Percentiles rank a stretch among this genome's conserved stretches.
Conservation (phyloP, 2,888 invertebrate species). For the Stenchaetothrips biformis region DNA sequence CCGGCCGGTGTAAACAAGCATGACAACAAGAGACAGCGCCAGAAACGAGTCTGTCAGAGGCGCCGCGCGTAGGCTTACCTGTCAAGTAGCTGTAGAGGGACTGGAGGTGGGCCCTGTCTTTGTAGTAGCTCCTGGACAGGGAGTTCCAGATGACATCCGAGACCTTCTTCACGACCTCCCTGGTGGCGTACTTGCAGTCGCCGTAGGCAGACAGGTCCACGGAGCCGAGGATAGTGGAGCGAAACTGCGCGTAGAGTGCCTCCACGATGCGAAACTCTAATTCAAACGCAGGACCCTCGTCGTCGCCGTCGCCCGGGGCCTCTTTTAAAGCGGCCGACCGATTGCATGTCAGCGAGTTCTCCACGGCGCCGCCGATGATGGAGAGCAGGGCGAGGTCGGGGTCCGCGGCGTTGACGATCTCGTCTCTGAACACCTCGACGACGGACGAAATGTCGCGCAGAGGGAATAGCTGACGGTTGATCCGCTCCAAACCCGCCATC, state of each 20-base stretch:
- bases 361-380: constrained; percentile 85
- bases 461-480: constrained; percentile 70
- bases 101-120: constrained; percentile 90
- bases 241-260: constrained; percentile 79
- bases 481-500: constrained; percentile 59
- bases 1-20: no score
- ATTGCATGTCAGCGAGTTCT: constrained; percentile 77
- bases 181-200: constrained; percentile 60
- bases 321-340: constrained; percentile 48
- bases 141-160: constrained; percentile 95
- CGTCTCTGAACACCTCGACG: constrained; percentile 67
- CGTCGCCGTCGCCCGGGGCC: constrained; percentile 43
- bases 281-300: constrained; percentile 60
- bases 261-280: constrained; percentile 77
- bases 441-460: constrained; percentile 68
- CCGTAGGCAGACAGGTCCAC: constrained; percentile 63
- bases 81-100: constrained; percentile 90
- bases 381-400: constrained; percentile 88
- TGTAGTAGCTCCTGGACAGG: constrained; percentile 85
- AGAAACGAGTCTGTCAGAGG: no score
- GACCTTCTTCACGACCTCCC: constrained; percentile 85
- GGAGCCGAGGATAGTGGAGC: constrained; percentile 69
- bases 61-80: constrained; percentile 45
- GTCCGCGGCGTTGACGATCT: constrained; percentile 62
- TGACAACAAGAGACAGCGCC: no score